Evolutionary conservation across 2,888 invertebrate genomes (phyloP), one percentile per base, ranked within the genome.

Genomic region (Clanis bilineata): DNA sequence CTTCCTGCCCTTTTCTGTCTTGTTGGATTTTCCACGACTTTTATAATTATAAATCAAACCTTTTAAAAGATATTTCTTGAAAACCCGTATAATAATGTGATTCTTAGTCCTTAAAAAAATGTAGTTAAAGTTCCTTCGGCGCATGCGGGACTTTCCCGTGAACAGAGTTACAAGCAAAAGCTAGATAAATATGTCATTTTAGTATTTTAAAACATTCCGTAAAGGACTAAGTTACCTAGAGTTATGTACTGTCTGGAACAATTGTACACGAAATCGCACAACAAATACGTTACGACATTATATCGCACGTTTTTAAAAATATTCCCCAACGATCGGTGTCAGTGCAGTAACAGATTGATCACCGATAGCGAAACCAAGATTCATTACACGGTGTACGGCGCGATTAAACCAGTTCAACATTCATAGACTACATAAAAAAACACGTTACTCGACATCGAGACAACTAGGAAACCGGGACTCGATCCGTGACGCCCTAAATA

Each of bases 321-420:
- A 57, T 1, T 22, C n/a, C 23, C 32, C 45, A 9, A 23, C 32
- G 23, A n/a, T 38, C 45, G 51, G 51, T 51, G 28, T 43, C 18
- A 39, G 39, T 23, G 43, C 41, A 54, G 56, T 57, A 18, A 51
- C 56, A 59, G 63, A 71, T 74, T 71, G 68, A 74, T 79, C 75
- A 70, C 39, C 54, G 69, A 68, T 79, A 66, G 79, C 73, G 71
- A 72, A 73, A 54, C 51, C 59, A 59, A 60, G 59, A 68, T 71
- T 67, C 70, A 77, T 80, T 76, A 77, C 68, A 59, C 59, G 64
- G 65, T 60, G 60, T 60, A 68, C 67, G 63, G 62, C 60, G 64
- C 62, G 66, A 67, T 66, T 54, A 61, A 60, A 45, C 51, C 18
- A 51, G 51, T 51, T 51, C 51, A 10, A 32, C 51, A 51, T 51